Conservation (phyloP, 2,113 vertebrate genomes). For the Daboia siamensis region DNA sequence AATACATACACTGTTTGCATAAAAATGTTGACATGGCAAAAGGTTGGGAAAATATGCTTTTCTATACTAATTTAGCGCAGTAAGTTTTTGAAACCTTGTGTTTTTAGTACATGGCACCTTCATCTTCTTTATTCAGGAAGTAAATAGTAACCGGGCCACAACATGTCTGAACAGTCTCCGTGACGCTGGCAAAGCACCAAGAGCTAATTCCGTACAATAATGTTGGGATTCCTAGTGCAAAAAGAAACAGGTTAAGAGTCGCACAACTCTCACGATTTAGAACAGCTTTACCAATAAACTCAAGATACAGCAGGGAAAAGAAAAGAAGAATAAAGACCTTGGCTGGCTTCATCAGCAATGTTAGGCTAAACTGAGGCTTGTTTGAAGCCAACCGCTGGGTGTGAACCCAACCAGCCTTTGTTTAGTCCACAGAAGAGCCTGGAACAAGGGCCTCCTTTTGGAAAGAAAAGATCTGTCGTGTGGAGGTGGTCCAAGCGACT, state of each 20-base stretch:
- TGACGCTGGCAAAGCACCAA: constrained; percentile 89
- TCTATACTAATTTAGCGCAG: constrained; percentile 36
- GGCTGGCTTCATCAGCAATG: neutral
- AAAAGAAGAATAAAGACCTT: neutral
- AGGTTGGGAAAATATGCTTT: constrained; percentile 4
- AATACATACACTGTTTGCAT: neutral
- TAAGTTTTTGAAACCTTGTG: neutral
- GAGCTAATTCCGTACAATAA: constrained; percentile 92
- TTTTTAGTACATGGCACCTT: constrained; percentile 85
- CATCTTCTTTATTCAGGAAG: constrained; percentile 96
- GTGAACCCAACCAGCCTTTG: neutral
- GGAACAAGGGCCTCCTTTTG: neutral
- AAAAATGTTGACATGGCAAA: neutral
- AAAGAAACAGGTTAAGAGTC: neutral
- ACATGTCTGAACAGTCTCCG: constrained; percentile 89
- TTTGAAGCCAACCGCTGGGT: neutral
- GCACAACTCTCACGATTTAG: neutral
- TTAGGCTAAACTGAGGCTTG: neutral
- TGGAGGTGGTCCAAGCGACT: neutral
- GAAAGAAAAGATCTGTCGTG: neutral
- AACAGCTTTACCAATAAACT: neutral
- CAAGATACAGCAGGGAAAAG: neutral
- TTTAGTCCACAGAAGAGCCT: neutral
- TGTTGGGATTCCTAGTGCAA: constrained; percentile 86
- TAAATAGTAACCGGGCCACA: constrained; percentile 88